A percentile compares a stretch with the other conserved stretches of the same genome.
phyloP scores from a whole-genome alignment of 2,888 invertebrate species.

The Hoplodrina blanda region DNA sequence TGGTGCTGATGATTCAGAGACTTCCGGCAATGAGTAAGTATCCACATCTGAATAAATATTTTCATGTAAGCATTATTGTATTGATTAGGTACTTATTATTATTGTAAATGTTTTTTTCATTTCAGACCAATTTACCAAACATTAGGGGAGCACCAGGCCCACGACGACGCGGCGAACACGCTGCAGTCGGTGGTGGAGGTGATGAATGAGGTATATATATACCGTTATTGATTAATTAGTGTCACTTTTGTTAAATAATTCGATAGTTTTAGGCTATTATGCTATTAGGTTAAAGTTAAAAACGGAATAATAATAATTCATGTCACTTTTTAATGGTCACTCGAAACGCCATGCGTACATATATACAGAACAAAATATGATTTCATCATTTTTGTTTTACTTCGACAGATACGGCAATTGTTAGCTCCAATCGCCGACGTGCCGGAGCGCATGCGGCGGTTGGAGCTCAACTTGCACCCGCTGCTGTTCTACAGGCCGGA shows the following conservation, averaged over 20 bases:
- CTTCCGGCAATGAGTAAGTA: no score
- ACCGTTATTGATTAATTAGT: background rate
- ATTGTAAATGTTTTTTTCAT: slow-evolving; percentile 1
- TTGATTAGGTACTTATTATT: background rate
- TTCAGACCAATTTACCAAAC: background rate
- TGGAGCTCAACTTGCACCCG: no score
- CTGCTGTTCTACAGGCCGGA: no score
- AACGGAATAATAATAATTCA: no score
- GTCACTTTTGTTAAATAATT: background rate
- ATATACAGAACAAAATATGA: background rate
- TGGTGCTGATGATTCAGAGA: no score
- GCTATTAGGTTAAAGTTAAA: no score
- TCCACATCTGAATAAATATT: background rate
- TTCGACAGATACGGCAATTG: slow-evolving; percentile 5
- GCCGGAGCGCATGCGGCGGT: slow-evolving; percentile 6
- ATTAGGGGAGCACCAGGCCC: background rate
- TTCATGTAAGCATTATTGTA: background rate
- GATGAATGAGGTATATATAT: background rate
- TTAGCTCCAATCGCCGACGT: background rate
- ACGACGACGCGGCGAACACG: background rate
- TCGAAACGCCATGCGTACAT: no score
- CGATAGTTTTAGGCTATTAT: no score
- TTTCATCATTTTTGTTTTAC: background rate
- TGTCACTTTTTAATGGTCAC: background rate
- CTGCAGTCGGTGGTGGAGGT: background rate